These are phyloP conservation scores for Acestrorhynchus altus DNA, from an alignment of 2,797 vertebrate species.

Conservation along the genomic window DNA sequence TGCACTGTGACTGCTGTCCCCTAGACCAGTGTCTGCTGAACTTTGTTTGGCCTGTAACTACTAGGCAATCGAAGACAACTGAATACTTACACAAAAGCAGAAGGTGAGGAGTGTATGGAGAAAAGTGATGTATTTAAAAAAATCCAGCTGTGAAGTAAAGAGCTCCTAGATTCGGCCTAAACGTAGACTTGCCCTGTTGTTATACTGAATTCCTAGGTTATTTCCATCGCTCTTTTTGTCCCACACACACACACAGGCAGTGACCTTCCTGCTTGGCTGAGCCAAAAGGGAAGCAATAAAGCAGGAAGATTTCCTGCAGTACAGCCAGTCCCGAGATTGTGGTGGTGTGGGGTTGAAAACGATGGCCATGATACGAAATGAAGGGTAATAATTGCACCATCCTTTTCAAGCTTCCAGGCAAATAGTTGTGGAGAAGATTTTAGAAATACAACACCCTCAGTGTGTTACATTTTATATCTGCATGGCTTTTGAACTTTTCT, in stretches of 20 bases:
- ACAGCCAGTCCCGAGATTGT: conserved; percentile 58
- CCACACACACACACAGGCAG: conserved; percentile 53
- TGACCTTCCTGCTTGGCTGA: conserved; percentile 68
- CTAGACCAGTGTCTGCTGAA: conserved; percentile 31
- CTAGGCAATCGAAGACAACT: conserved; percentile 26
- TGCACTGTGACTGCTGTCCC: conserved; percentile 43
- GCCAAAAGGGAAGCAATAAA: conserved; percentile 80
- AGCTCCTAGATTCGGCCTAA: conserved; percentile 27
- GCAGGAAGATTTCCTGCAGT: conserved; percentile 80
- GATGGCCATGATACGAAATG: conserved; percentile 16
- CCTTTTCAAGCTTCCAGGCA: background rate
- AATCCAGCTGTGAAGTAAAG: background rate
- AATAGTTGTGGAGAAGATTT: background rate
- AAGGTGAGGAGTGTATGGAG: background rate
- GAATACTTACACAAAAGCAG: conserved; percentile 15
- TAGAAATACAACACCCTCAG: too few relatives aligned
- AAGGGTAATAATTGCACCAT: conserved; percentile 3
- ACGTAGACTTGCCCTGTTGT: conserved; percentile 26
- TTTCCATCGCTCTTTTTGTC: conserved; percentile 58
- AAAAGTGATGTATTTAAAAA: conserved; percentile 1
- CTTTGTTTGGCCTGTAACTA: conserved; percentile 25
- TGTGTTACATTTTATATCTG: background rate
- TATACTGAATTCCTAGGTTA: conserved; percentile 14
- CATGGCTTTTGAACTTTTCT: background rate
- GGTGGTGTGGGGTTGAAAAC: conserved; percentile 33